Evolutionary conservation across 2,888 invertebrate species (phyloP), one percentile per base, ranked within the genome.

Genomic region (Diloba caeruleocephala): DNA sequence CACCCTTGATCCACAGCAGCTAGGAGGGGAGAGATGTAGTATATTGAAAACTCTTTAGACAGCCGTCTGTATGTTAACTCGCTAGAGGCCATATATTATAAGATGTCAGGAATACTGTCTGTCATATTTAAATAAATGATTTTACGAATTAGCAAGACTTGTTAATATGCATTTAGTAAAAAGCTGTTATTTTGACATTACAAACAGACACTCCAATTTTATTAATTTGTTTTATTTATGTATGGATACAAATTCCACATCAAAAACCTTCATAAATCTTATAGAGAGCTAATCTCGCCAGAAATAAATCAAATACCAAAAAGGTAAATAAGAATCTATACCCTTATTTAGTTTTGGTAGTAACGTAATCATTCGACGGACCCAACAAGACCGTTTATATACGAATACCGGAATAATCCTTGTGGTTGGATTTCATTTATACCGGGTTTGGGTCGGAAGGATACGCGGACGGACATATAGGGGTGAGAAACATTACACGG

Each of bases 231-330:
- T n/a, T n/a, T n/a, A n/a, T n/a, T n/a, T n/a, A n/a, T n/a, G n/a
- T n/a, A n/a, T n/a, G n/a, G n/a, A n/a, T n/a, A n/a, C 12, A 42
- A 37, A 45, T 31, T 19, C 2, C 12, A 8, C 9, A 8, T 12
- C 1, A 31, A 8, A 28, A 28, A 26, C 3, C n/a, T 31, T 9
- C 28, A n/a, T 13, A 33, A 58, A 49, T 37, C 19, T 28, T 21
- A 44, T 57, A 10, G 10, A 29, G 31, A 53, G 26, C 42, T 23
- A 39, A 62, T 43, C 29, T 31, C 23, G 12, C 34, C 25, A 19
- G 12, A 45, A 61, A 49, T 49, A 52, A 52, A 61, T 46, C 25
- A 36, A 62, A 50, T 68, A 43, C 25, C 1, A 12, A 33, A 50
- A 51, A 50, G 39, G 42, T 63, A 62, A 43, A 62, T 39, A 46